phyloP scores from a whole-genome alignment of 2,888 invertebrate species.

The Hyposoter dolosus region DNA sequence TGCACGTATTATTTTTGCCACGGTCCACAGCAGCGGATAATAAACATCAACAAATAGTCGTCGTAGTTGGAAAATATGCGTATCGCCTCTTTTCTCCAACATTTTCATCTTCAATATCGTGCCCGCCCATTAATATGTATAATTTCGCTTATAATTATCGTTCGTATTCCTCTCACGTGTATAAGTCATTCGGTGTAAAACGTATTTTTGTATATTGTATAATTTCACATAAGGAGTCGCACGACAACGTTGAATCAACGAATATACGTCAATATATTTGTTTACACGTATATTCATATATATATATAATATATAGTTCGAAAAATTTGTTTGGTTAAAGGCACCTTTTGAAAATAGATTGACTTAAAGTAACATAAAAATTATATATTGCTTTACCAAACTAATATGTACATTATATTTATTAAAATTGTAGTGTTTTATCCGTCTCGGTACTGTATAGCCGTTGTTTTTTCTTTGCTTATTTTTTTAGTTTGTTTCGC shows the following conservation, averaged over 20 bases:
- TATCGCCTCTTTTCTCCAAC: background rate
- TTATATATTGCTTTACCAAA: constrained; percentile 80
- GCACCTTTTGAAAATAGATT: constrained; percentile 81
- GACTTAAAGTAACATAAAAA: constrained; percentile 82
- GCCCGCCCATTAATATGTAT: constrained; percentile 17
- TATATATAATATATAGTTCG: constrained; percentile 46
- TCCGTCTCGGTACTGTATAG: constrained; percentile 74
- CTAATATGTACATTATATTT: constrained; percentile 82
- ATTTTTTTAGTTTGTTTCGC: constrained; percentile 45
- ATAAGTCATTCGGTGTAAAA: constrained; percentile 42
- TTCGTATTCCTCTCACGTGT: constrained; percentile 30
- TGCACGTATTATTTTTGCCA: constrained; percentile 62
- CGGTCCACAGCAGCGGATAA: constrained; percentile 40
- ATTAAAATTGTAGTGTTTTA: constrained; percentile 69
- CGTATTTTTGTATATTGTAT: constrained; percentile 40
- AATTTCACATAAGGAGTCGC: constrained; percentile 44
- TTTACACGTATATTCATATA: constrained; percentile 13
- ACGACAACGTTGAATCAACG: constrained; percentile 29
- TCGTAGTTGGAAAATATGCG: constrained; percentile 12
- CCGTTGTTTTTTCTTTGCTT: constrained; percentile 69
- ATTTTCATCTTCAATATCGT: constrained; percentile 11
- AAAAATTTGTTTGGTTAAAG: constrained; percentile 71
- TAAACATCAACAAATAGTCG: constrained; percentile 43
- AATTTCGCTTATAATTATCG: constrained; percentile 34
- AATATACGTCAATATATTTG: constrained; percentile 25